Conservation (phyloP, 2,113 vertebrate genomes). For the Prietella phreatophila region DNA sequence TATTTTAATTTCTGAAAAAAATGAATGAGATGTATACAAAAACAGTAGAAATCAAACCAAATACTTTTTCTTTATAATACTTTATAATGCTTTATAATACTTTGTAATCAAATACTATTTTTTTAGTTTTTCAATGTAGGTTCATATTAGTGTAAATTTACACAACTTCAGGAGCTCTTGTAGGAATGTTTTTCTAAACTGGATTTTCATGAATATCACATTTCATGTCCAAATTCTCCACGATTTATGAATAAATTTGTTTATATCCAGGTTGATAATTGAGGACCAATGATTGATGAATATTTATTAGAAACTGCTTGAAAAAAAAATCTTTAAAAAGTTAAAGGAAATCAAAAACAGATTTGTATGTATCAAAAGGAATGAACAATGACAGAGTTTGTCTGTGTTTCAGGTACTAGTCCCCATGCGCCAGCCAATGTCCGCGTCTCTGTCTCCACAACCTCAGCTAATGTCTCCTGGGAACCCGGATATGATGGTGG, state of each 20-base stretch:
- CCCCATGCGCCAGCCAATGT: conserved; percentile 92
- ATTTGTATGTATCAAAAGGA: not conserved
- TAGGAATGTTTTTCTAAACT: not conserved
- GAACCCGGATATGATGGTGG: conserved; percentile 97
- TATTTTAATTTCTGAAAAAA: too few species aligned
- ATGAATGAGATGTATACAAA: too few species aligned
- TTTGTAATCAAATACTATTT: too few species aligned
- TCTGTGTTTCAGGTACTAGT: conserved; percentile 86
- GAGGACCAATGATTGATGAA: too few species aligned
- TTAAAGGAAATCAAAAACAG: not conserved
- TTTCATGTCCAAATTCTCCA: not conserved
- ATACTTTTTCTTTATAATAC: too few species aligned
- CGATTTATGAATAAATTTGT: not conserved
- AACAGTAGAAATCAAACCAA: too few species aligned
- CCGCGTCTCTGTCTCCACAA: conserved; percentile 87
- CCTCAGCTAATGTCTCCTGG: conserved; percentile 97
- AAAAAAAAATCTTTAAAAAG: not conserved
- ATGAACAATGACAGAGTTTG: not conserved
- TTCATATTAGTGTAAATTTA: not conserved
- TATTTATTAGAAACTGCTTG: not conserved
- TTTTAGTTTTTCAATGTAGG: not conserved
- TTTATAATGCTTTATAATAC: too few species aligned
- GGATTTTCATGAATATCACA: not conserved
- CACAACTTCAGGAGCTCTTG: not conserved
- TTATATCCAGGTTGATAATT: not conserved